Evolutionary conservation across 2,888 invertebrate species (phyloP), one percentile per base, ranked within the genome.

Genomic region (Andrena marginata): DNA sequence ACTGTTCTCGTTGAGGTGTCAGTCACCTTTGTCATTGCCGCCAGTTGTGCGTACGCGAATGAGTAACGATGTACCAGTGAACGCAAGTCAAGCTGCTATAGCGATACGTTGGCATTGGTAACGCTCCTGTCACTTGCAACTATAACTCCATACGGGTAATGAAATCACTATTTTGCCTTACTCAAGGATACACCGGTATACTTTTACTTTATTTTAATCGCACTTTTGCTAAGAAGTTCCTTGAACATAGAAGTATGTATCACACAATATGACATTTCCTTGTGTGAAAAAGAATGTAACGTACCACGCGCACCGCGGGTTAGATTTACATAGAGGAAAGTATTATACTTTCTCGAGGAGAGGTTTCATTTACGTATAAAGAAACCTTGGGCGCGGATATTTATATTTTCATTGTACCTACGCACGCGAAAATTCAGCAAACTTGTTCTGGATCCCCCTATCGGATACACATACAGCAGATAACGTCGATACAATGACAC

Each of bases 101-200:
- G 33, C 26, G 42, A 42, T 42, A 42, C 4, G 56, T 33, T 54
- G 54, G 23, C 54, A 54, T 56, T 69, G 20, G 56, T 13, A 16
- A 26, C 26, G n/a, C 5, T 60, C 42, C 70, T 20, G 70, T 70
- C 42, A 70, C 70, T 70, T 48, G 26, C 13, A 42, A 20, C 48
- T 60, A 60, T 48, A 35, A 33, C 23, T 23, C 16, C 56, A 20
- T 4, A 23, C 13, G 33, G n/a, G 10, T 42, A 69, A 59, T 42
- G 60, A 60, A 54, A 59, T 48, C 29, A 59, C 23, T 60, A 48
- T 60, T 60, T 60, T 70, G 42, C 29, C 59, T 60, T 48, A 23
- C 10, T 48, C 60, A 60, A 60, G 70, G 70, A 70, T 35, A 60
- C 2, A 29, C 42, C 29, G 70, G 60, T 48, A 70, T 26, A 70